These are phyloP conservation scores for Tetranychus urticae DNA, from an alignment of 1,140 invertebrate genomes.

Conservation along the genomic window DNA sequence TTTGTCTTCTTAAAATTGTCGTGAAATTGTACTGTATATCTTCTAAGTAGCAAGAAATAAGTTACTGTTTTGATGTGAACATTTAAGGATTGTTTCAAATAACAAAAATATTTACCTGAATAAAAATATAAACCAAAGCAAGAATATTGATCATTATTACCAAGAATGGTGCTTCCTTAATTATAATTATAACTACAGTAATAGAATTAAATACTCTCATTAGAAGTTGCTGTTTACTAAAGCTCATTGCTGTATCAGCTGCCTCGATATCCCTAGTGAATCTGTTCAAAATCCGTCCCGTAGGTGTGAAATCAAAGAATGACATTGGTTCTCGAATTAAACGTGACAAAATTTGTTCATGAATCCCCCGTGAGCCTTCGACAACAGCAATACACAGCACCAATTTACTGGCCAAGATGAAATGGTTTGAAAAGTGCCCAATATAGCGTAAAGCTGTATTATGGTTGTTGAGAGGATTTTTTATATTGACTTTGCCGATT, in stretches of 20 bases:
- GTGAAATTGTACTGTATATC: too few relatives aligned
- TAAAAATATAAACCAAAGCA: slow-evolving; percentile 52
- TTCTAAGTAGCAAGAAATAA: slow-evolving; percentile 21
- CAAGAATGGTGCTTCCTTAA: slow-evolving; percentile 78
- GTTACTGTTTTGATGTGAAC: too few relatives aligned
- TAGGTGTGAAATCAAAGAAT: slow-evolving; percentile 71
- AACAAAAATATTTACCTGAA: slow-evolving; percentile 33
- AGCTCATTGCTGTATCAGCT: slow-evolving; percentile 27
- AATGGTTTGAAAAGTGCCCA: too few relatives aligned
- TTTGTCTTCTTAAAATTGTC: too few relatives aligned
- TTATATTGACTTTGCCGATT: too few relatives aligned
- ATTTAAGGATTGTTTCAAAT: not conserved
- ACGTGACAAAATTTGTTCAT: too few relatives aligned
- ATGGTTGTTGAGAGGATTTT: too few relatives aligned
- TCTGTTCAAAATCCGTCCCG: slow-evolving; percentile 74
- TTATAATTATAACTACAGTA: slow-evolving; percentile 53
- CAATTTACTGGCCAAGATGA: too few relatives aligned
- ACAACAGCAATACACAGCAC: too few relatives aligned
- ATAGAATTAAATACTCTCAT: slow-evolving; percentile 49
- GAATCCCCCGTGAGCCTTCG: too few relatives aligned
- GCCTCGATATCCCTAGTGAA: slow-evolving; percentile 66
- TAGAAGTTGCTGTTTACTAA: slow-evolving; percentile 79
- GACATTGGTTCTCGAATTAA: slow-evolving; percentile 20
- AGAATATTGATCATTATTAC: slow-evolving; percentile 49
- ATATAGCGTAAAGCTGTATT: too few relatives aligned